Base-by-base conservation (phyloP, 2,888 invertebrate genomes). In the Cheilosia impressa region DNA sequence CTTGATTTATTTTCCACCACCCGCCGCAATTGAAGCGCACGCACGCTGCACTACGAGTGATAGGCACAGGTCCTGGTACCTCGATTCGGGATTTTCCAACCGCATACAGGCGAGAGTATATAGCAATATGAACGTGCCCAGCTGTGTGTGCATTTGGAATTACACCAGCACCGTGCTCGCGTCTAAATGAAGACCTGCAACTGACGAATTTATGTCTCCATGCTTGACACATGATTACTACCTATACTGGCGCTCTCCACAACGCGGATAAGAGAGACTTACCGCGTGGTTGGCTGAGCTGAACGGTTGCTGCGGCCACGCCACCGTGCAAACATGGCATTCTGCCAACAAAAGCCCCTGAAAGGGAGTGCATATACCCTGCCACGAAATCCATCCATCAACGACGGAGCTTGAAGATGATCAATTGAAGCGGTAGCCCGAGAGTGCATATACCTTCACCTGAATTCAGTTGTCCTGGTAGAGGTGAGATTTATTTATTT, bases 151-250 rank as follows among this genome's bases (percentile, higher is more conserved):
- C 13, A 34, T 50, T 31, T 58, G 22, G 65, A 52, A 72, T 72
- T 79, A 79, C 73, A 72, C 22, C 58, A 69, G 41, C 19, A 41
- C 5, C 52, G 52, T 22, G 13, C 45, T 47, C 60, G 53, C 34
- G 43, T 63, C 75, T 73, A 73, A 78, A 84, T 79, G 80, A 75
- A 65, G 80, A 80, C 69, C 80, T 80, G 83, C 57, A 80, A 58
- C 65, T 79, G 79, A 84, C 58, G 80, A 84, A 84, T 84, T 84
- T 84, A 84, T 84, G 83, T 80, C 73, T 66, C 58, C 68, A 80
- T 80, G 69, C 83, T 80, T 80, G 83, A 84, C 83, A 84, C 79
- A 69, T 83, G 83, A 79, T 84, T 84, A 84, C 68, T 73, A 65
- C 73, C 68, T 63, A 27, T 7, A 65, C 73, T 53, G 69, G 45